Evolutionary conservation across 1,140 invertebrate genomes (phyloP).

Genomic region (Drosophila pectinifera): DNA sequence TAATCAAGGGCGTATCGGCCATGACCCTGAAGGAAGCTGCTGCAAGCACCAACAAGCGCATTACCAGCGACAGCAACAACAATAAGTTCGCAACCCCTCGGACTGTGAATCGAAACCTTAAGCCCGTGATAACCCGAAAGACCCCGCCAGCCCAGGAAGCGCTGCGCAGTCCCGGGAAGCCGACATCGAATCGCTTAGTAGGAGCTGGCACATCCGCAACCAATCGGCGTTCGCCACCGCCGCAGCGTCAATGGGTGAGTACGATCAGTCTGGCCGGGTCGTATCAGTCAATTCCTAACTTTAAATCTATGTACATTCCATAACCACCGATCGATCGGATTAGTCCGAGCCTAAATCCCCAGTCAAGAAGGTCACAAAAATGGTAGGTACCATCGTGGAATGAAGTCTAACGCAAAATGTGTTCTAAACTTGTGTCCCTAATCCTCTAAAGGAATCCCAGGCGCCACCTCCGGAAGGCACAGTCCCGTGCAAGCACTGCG

Average conservation of each 20-base stretch:
- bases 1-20: constrained; percentile 52
- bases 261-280: not conserved
- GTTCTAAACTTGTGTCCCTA: not conserved
- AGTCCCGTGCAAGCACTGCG: constrained; percentile 88
- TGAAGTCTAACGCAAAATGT: not conserved
- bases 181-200: not conserved
- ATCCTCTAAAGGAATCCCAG: constrained; percentile 1
- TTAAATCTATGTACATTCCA: not conserved
- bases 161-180: constrained; percentile 9
- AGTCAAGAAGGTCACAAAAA: constrained; percentile 50
- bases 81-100: constrained; percentile 50
- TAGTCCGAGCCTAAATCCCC: constrained; percentile 58
- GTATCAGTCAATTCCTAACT: constrained; percentile 3
- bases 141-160: constrained; percentile 44
- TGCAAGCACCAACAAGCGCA: constrained; percentile 7
- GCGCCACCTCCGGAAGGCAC: constrained; percentile 73
- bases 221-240: constrained; percentile 9
- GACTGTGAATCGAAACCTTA: constrained; percentile 43
- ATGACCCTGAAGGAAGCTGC: constrained; percentile 48
- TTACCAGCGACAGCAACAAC: constrained; percentile 58
- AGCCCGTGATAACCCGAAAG: constrained; percentile 60
- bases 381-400: constrained; percentile 34
- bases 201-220: not conserved
- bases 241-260: constrained; percentile 25
- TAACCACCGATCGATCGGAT: not conserved